A percentile compares a stretch with the other conserved stretches of the same genome.
These are phyloP conservation scores for Euplagia quadripunctaria DNA, from an alignment of 2,888 invertebrate genomes.

Conservation along the genomic window DNA sequence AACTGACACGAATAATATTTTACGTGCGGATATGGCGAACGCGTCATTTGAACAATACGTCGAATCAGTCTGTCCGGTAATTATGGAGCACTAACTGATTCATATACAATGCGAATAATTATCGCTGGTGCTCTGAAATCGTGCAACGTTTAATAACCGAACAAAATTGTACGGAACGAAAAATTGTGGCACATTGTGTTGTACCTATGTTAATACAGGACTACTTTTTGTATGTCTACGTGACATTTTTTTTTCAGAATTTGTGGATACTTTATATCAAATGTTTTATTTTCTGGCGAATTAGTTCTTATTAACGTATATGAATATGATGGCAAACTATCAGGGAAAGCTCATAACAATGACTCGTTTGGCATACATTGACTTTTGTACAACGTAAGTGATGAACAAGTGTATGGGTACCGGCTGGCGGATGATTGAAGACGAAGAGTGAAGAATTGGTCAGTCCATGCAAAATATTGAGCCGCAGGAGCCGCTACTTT, in stretches of 20 bases:
- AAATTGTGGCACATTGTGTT: conserved; percentile 39
- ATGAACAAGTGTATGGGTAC: no score
- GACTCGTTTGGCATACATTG: no score
- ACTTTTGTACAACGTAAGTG: no score
- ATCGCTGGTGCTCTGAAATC: conserved; percentile 78
- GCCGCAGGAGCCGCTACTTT: no score
- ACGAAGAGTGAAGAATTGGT: no score
- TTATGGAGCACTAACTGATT: conserved; percentile 80
- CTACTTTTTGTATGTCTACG: conserved; percentile 18
- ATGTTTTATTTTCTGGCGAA: no score
- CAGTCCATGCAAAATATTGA: no score
- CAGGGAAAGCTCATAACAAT: no score
- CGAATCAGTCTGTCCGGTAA: conserved; percentile 78
- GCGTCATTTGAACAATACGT: conserved; percentile 82
- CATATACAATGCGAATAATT: conserved; percentile 84
- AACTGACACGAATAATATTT: conserved; percentile 55
- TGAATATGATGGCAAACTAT: no score
- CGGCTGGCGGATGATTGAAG: no score
- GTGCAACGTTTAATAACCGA: conserved; percentile 72
- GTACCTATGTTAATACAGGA: conserved; percentile 32
- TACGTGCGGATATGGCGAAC: conserved; percentile 57
- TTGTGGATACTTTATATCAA: neutral
- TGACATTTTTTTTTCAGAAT: conserved; percentile 3
- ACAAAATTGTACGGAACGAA: conserved; percentile 65
- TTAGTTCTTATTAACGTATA: no score